Evolutionary conservation across 2,888 invertebrate genomes (phyloP), one percentile per base, ranked within the genome.

Genomic region (Acanthosepion lycidas): DNA sequence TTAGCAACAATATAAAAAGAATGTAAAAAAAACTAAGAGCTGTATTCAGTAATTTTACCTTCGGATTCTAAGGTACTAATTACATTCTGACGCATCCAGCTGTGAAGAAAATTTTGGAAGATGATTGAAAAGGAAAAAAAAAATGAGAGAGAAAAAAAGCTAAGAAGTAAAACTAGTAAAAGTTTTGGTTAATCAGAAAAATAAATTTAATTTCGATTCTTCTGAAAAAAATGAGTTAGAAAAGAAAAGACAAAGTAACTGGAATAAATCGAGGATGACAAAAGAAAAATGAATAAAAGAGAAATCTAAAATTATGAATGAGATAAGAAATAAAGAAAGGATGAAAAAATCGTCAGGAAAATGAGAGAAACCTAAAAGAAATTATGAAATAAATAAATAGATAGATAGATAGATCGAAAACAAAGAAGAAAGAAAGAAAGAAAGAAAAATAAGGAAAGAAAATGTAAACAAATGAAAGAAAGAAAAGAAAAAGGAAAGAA

Each of bases 21-120:
- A 78, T 78, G 12, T 33, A 33, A n/a, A 28, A 78, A 78, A 28
- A n/a, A 78, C 6, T 8, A 78, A n/a, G 15, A 78, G 6, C 4
- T 5, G 26, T 6, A 78, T 55, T 55, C 55, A 55, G 55, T 55
- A 78, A 28, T 78, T 26, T 78, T 78, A 78, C 12, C 78, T 9
- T n/a, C 78, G 78, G n/a, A 78, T 33, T 78, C n/a, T 78, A n/a
- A 78, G 78, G 78, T 78, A 78, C 78, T 78, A 78, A 78, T 78
- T 78, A 78, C 78, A 78, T 78, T 78, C 78, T 78, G n/a, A 78
- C 78, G n/a, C n/a, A 78, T 78, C 33, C n/a, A n/a, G 78, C 78
- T 78, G 78, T n/a, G n/a, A 78, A 78, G n/a, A 12, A n/a, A 78
- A n/a, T 78, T 59, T 59, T 23, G 20, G 59, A 20, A 78, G n/a